Percentiles rank a stretch among this genome's conserved stretches.
Conservation (phyloP, 1,140 invertebrate species). For the Pemphigus obesinymphae region DNA sequence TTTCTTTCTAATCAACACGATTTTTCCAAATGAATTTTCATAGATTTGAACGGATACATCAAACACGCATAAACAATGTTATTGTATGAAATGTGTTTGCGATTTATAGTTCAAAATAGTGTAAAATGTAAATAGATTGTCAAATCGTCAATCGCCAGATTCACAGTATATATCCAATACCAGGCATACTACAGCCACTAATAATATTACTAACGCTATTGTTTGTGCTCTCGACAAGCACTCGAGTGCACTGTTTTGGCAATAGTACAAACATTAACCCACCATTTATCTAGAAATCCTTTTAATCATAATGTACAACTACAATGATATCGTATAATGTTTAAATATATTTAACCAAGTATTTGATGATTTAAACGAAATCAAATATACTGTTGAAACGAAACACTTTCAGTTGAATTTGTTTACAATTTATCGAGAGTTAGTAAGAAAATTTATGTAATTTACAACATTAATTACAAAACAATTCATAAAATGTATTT, state of each 20-base stretch:
- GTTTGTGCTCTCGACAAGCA: neutral
- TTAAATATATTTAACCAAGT: too few relatives aligned
- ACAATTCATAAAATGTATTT: too few relatives aligned
- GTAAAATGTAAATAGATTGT: neutral
- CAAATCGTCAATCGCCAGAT: neutral
- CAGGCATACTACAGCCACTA: neutral
- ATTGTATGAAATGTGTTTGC: neutral
- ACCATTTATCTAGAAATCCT: neutral
- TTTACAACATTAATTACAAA: too few relatives aligned
- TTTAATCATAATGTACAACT: neutral
- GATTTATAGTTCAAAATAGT: neutral
- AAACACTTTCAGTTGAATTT: too few relatives aligned
- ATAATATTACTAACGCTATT: neutral
- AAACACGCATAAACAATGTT: neutral
- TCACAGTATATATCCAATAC: neutral
- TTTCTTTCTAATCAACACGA: neutral
- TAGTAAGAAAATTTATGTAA: too few relatives aligned
- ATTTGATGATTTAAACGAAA: too few relatives aligned
- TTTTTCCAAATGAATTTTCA: neutral
- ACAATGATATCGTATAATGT: too few relatives aligned
- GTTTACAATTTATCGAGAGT: too few relatives aligned
- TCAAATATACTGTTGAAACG: too few relatives aligned
- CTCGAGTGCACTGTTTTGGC: neutral
- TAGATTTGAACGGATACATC: neutral
- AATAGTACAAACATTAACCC: neutral